A percentile compares a stretch with the other conserved stretches of the same genome.
Conservation (phyloP, 2,888 invertebrate species). For the Scaptomyza caliginosa region DNA sequence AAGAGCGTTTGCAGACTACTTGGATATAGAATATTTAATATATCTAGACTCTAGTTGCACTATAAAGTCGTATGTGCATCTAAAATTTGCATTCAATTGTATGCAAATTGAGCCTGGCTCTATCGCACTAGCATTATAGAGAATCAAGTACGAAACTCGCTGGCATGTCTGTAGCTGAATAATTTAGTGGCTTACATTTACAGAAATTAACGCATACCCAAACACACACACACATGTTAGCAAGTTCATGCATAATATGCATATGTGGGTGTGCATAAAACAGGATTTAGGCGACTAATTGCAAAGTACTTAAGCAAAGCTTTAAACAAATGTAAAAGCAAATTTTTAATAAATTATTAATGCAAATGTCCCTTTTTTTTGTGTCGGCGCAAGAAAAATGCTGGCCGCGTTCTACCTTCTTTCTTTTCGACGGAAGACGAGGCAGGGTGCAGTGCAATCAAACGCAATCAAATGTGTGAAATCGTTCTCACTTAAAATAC, state of each 20-base stretch:
- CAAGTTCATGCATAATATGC: slow-evolving; percentile 29
- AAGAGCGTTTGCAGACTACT: slow-evolving; percentile 10
- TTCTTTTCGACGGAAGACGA: not conserved
- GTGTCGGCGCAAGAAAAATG: slow-evolving; percentile 1
- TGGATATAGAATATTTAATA: not conserved
- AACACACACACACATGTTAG: slow-evolving; percentile 10
- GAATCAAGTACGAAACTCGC: slow-evolving; percentile 50
- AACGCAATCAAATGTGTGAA: slow-evolving; percentile 51
- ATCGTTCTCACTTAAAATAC: slow-evolving; percentile 4
- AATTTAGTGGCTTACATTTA: slow-evolving; percentile 75
- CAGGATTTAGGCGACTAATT: slow-evolving; percentile 82
- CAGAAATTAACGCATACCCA: slow-evolving; percentile 71
- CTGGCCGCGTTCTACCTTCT: not conserved
- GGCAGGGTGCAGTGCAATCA: not conserved
- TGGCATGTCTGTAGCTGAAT: slow-evolving; percentile 74
- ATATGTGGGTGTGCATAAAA: slow-evolving; percentile 55
- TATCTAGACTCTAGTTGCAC: slow-evolving; percentile 5
- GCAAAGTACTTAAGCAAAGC: slow-evolving; percentile 82
- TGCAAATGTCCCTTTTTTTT: slow-evolving; percentile 51
- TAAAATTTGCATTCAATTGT: slow-evolving; percentile 70
- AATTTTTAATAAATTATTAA: slow-evolving; percentile 81
- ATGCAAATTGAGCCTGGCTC: slow-evolving; percentile 65
- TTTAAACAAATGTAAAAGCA: slow-evolving; percentile 80
- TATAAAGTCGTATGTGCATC: slow-evolving; percentile 33
- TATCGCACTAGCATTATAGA: slow-evolving; percentile 12